phyloP scores from a whole-genome alignment of 2,113 vertebrate genomes.

The Ornithorhynchus anatinus region DNA sequence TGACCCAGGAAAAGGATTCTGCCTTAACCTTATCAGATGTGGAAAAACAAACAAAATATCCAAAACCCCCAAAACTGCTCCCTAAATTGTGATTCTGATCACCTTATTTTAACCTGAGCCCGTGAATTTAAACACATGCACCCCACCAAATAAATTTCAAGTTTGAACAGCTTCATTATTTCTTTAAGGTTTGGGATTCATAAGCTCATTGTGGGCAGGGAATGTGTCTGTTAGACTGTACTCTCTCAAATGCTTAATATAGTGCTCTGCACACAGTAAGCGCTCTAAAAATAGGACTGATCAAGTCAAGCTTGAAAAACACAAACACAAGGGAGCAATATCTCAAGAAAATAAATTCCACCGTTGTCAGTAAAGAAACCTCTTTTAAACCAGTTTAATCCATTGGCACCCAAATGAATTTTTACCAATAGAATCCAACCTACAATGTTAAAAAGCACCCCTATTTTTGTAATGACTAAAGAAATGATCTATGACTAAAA shows the following conservation, averaged over 20 bases:
- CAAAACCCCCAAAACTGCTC: too few relatives aligned
- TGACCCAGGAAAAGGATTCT: too few relatives aligned
- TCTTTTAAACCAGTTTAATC: constrained; percentile 60
- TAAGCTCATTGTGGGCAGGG: constrained; percentile 23
- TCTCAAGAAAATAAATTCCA: constrained; percentile 72
- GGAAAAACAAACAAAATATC: too few relatives aligned
- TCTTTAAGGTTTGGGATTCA: constrained; percentile 71
- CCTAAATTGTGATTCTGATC: too few relatives aligned
- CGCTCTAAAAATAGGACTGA: too few relatives aligned
- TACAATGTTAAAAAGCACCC: constrained; percentile 5
- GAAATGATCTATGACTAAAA: neutral
- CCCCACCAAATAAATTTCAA: constrained; percentile 45
- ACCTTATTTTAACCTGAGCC: neutral
- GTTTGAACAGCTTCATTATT: constrained; percentile 66
- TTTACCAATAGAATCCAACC: constrained; percentile 9
- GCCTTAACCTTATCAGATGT: too few relatives aligned
- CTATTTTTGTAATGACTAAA: neutral
- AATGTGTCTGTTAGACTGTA: too few relatives aligned
- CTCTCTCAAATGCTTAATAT: too few relatives aligned
- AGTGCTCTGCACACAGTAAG: too few relatives aligned
- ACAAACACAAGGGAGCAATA: constrained; percentile 73
- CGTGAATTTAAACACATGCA: neutral
- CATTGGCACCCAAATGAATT: constrained; percentile 50
- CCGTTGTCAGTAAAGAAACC: constrained; percentile 64
- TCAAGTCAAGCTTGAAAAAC: too few relatives aligned